Evolutionary conservation across 1,140 invertebrate genomes (phyloP).

Genomic region (Physella acuta): DNA sequence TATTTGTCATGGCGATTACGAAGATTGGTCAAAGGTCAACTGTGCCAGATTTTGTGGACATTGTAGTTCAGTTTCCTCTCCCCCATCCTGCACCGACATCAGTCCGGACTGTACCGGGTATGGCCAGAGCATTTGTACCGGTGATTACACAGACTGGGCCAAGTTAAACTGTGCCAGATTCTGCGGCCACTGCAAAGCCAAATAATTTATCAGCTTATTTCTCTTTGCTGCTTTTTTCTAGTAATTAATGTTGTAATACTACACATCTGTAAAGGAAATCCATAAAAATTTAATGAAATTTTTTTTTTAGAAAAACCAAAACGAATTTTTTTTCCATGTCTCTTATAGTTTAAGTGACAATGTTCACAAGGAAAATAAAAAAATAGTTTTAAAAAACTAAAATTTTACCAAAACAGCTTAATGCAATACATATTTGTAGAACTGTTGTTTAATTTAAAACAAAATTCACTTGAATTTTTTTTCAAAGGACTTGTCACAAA

Average conservation of each 20-base stretch:
- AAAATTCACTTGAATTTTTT: no score
- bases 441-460: no score
- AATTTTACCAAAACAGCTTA: no score
- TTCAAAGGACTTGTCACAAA: no score
- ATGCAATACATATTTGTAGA: no score
- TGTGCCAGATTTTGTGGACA: constrained; percentile 23
- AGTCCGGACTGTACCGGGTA: background rate
- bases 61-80: background rate
- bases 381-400: no score
- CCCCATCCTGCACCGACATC: background rate
- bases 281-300: no score
- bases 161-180: background rate
- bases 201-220: background rate
- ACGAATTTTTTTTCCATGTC: no score
- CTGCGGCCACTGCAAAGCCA: background rate
- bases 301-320: no score
- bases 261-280: no score
- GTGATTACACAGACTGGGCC: background rate
- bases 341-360: no score
- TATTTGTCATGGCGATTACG: constrained; percentile 24
- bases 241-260: background rate
- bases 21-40: constrained; percentile 24
- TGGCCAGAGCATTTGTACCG: background rate
- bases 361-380: no score
- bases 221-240: background rate